Evolutionary conservation across 2,113 vertebrate genomes (phyloP), one percentile per base, ranked within the genome.

Genomic region (Coregonus clupeaformis): DNA sequence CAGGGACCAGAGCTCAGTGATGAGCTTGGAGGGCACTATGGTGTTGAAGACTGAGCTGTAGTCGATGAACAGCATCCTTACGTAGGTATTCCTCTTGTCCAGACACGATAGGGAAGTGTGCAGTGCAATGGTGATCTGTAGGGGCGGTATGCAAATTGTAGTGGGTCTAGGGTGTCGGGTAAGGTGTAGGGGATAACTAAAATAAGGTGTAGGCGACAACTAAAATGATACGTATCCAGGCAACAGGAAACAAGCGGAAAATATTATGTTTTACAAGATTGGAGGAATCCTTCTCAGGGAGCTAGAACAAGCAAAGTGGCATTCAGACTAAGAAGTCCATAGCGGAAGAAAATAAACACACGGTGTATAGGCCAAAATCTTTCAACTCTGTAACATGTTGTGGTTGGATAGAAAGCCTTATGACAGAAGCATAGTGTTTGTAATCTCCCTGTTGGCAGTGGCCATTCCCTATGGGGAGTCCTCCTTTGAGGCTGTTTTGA

Each of bases 401-500:
- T 36, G 73, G 62, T 71, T 71, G 59, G 59, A 30, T 6, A 22
- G 7, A 14, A 77, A 67, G 36, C 16, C 49, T 9, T 55, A 55
- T 52, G 79, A 18, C 72, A 84, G 29, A 14, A 52, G n/a, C 0
- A 13, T 70, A 75, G 74, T 29, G 68, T 68, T 66, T 42, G 52
- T 67, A 3, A 62, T 72, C 30, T 49, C 49, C 5, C 49, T 60
- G 42, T 77, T 73, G 73, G 68, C 45, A 55, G 69, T 69, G 1
- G 30, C 69, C 71, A 69, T 69, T 79, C 25, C 81, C 73, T 16
- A 71, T 27, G 14, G 3, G 55, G 80, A 71, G 68, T 60, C 74
- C 62, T 76, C 67, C 71, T 63, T 83, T 87, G 77, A 76, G 76
- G 74, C 83, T 83, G 79, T 85, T 89, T 81, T 73, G 74, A 68